Evolutionary conservation across 2,888 invertebrate genomes (phyloP).

Genomic region (Agrilus mali): DNA sequence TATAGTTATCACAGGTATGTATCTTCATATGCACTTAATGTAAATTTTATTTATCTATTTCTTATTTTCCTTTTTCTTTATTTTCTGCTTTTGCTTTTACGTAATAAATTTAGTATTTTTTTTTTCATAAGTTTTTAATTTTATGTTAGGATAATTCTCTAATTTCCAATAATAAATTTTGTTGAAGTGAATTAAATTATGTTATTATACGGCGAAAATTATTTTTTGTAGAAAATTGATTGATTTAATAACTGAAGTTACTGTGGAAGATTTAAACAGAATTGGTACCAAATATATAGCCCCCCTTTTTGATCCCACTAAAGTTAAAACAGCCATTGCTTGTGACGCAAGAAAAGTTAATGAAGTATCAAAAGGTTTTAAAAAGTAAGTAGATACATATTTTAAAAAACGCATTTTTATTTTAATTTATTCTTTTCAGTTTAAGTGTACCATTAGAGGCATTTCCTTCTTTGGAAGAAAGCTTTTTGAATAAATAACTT

Average conservation of each 20-base stretch:
- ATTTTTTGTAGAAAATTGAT: conserved; percentile 45
- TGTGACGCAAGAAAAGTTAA: conserved; percentile 66
- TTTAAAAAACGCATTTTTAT: conserved; percentile 10
- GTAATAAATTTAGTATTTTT: too few species aligned
- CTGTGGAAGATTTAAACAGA: conserved; percentile 45
- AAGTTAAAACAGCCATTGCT: conserved; percentile 55
- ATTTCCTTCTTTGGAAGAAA: conserved; percentile 49
- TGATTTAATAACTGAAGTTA: conserved; percentile 50
- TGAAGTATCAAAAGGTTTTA: conserved; percentile 52
- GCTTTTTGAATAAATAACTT: conserved; percentile 42
- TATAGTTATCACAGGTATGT: conserved; percentile 53
- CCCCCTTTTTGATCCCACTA: conserved; percentile 47
- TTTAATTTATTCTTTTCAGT: conserved; percentile 35
- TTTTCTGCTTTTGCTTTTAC: too few species aligned
- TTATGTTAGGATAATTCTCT: not conserved
- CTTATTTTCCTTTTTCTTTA: conserved; percentile 1
- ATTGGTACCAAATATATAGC: conserved; percentile 63
- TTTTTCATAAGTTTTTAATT: too few species aligned
- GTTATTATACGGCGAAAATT: too few species aligned
- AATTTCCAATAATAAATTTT: not conserved
- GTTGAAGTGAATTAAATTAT: too few species aligned
- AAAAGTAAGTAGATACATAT: conserved; percentile 27
- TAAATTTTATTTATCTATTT: not conserved
- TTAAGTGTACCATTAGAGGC: conserved; percentile 43
- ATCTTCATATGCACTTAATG: not conserved